phyloP scores from a whole-genome alignment of 2,113 vertebrate species.

The Corvus cornix region DNA sequence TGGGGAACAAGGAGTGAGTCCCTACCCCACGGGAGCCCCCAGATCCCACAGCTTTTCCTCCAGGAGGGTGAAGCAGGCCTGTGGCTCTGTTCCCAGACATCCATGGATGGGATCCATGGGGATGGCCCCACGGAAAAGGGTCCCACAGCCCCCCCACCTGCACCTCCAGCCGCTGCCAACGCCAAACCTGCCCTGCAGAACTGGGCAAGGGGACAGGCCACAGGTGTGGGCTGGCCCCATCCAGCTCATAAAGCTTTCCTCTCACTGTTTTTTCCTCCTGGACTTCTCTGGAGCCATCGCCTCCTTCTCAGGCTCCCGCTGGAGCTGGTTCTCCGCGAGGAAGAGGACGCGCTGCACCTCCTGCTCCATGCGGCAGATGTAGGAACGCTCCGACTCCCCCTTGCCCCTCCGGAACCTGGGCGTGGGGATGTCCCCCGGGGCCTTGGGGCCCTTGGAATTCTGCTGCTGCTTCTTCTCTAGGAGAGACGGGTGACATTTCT shows the following conservation, averaged over 20 bases:
- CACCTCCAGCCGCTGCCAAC: accelerated
- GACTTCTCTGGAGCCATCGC: conserved; percentile 71
- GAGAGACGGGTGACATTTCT: not conserved
- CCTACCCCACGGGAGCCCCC: accelerated
- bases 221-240: not conserved
- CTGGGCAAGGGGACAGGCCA: accelerated
- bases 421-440: conserved; percentile 63
- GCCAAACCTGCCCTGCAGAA: accelerated
- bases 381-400: conserved; percentile 77
- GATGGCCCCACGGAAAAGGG: accelerated
- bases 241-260: accelerated
- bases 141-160: accelerated
- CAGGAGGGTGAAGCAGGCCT: not conserved
- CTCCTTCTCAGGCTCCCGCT: conserved; percentile 81
- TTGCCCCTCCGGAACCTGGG: conserved; percentile 80
- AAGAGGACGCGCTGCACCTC: conserved; percentile 83
- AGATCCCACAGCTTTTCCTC: not conserved
- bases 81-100: not conserved
- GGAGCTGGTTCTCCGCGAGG: conserved; percentile 83
- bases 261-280: conserved; percentile 86
- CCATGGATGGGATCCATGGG: no score
- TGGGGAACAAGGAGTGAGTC: accelerated
- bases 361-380: conserved; percentile 81
- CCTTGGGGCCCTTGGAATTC: not conserved
- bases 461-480: conserved; percentile 28